Percentiles rank a stretch among this genome's conserved stretches.
phyloP scores from a whole-genome alignment of 1,140 invertebrate species.

The Helicoverpa zea region DNA sequence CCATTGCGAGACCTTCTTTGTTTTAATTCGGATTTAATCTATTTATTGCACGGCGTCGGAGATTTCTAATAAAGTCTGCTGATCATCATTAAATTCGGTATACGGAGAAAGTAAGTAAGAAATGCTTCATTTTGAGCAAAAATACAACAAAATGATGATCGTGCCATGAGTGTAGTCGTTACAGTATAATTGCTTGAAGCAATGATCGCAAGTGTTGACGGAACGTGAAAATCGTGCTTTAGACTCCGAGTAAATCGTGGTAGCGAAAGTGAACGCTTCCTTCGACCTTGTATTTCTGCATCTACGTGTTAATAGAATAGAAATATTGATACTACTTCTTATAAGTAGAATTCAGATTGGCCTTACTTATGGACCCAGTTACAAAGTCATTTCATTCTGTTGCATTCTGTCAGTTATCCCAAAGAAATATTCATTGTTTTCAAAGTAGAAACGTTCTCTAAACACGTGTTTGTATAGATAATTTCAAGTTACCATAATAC shows the following conservation, averaged over 20 bases:
- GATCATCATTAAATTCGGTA: slow-evolving; percentile 23
- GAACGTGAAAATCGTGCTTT: slow-evolving; percentile 49
- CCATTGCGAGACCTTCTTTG: background rate
- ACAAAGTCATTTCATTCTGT: background rate
- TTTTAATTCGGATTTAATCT: background rate
- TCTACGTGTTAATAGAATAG: background rate
- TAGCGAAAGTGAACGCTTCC: slow-evolving; percentile 74
- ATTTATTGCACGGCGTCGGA: background rate
- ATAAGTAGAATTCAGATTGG: background rate
- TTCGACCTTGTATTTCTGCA: slow-evolving; percentile 61
- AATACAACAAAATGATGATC: slow-evolving; percentile 36
- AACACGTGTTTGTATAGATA: slow-evolving; percentile 14
- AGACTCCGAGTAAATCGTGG: slow-evolving; percentile 57
- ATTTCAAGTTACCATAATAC: slow-evolving; percentile 1
- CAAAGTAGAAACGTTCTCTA: background rate
- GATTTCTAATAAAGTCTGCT: slow-evolving; percentile 23
- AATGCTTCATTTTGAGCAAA: slow-evolving; percentile 25
- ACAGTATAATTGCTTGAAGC: slow-evolving; percentile 45
- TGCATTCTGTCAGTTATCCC: background rate
- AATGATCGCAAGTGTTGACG: slow-evolving; percentile 42
- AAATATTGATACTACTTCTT: too few relatives aligned
- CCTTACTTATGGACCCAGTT: background rate
- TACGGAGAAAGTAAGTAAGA: slow-evolving; percentile 38
- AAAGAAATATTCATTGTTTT: slow-evolving; percentile 26
- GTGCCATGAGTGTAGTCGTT: slow-evolving; percentile 45